Percentiles rank a stretch among this genome's conserved stretches.
Evolutionary conservation across 2,113 vertebrate genomes (phyloP).

Genomic region (Lampris megalopsis): DNA sequence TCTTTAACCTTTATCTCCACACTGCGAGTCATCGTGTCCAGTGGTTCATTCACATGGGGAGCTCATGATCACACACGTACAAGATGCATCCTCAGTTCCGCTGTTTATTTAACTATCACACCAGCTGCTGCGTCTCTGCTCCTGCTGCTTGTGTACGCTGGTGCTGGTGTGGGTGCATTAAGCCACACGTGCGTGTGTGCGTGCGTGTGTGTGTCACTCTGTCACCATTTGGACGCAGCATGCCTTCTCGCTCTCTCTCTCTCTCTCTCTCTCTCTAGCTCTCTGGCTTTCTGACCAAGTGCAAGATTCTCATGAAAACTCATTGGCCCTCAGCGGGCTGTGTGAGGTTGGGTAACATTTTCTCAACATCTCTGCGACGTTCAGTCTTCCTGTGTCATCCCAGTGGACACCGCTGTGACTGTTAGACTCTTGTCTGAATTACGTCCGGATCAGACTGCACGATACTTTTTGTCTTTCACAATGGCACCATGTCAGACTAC

Average conservation of each 20-base stretch:
- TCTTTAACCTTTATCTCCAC: no score
- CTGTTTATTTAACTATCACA: background rate
- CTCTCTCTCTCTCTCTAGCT: background rate
- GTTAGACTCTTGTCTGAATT: slow-evolving; percentile 2
- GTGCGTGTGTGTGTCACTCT: background rate
- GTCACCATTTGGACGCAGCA: background rate
- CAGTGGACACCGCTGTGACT: slow-evolving; percentile 40
- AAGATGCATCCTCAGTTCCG: no score
- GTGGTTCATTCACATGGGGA: no score
- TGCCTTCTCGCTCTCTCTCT: background rate
- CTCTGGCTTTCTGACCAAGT: slow-evolving; percentile 50
- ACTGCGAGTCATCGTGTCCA: no score
- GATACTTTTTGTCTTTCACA: no score
- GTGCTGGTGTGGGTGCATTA: slow-evolving; percentile 1
- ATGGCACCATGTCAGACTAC: no score
- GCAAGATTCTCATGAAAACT: slow-evolving; percentile 80
- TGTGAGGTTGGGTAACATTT: slow-evolving; percentile 40
- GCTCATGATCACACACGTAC: no score
- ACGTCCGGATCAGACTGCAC: no score
- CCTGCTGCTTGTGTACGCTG: slow-evolving; percentile 21
- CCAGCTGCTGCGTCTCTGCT: slow-evolving; percentile 50
- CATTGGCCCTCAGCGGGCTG: slow-evolving; percentile 54
- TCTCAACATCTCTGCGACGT: slow-evolving; percentile 64
- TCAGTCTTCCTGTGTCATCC: slow-evolving; percentile 68
- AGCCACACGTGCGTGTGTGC: background rate